Percentiles rank a stretch among this genome's conserved stretches.
Conservation (phyloP, 2,797 vertebrate species). For the Taeniopygia guttata region DNA sequence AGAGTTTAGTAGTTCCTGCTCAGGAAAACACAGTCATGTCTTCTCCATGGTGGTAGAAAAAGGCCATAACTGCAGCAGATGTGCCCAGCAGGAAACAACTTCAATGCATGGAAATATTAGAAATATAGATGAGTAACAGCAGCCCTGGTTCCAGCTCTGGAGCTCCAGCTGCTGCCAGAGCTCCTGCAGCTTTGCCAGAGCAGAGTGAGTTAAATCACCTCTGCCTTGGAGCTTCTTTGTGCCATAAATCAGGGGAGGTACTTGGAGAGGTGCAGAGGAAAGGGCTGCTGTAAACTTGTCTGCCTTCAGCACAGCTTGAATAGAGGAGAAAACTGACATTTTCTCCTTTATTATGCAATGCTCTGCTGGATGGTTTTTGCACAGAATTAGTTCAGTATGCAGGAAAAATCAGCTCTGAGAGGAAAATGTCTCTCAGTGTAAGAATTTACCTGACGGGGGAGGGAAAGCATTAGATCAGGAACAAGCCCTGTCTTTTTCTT, state of each 20-base stretch:
- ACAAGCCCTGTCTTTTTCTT: not conserved
- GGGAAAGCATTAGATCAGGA: not conserved
- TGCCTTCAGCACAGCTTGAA: not conserved
- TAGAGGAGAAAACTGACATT: not conserved
- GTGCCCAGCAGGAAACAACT: not conserved
- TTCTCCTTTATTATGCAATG: not conserved
- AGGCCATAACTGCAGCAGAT: slow-evolving; percentile 19
- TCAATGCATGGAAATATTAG: not conserved
- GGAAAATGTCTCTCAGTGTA: not conserved
- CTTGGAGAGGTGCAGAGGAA: not conserved
- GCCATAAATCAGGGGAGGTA: not conserved
- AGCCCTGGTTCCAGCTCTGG: not conserved
- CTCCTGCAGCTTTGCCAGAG: not conserved
- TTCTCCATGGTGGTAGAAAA: not conserved
- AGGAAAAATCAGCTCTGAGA: not conserved
- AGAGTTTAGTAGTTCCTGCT: not conserved
- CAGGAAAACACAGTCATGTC: not conserved
- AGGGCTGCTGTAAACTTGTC: not conserved
- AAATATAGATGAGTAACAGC: not conserved
- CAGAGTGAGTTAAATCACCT: not conserved
- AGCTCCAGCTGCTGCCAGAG: not conserved
- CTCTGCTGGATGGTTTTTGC: not conserved
- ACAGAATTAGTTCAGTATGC: not conserved
- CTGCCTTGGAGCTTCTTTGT: not conserved
- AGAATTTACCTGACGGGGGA: not conserved